Conservation (phyloP, 2,888 invertebrate species). For the Tetragnatha montana region DNA sequence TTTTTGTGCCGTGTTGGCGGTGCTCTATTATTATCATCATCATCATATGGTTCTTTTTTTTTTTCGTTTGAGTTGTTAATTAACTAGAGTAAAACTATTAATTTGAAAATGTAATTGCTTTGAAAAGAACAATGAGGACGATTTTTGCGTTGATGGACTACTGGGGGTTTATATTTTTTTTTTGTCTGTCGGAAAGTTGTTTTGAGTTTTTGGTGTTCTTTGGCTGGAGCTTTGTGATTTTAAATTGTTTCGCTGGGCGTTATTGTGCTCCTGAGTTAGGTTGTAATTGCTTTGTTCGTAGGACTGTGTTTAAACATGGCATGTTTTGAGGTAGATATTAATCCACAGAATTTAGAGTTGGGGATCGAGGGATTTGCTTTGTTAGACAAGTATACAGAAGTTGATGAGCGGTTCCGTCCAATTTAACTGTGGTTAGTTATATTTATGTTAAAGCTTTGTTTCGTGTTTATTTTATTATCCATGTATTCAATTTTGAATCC, state of each 20-base stretch:
- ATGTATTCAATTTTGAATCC: background rate
- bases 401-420: too few relatives aligned
- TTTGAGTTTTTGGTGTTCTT: background rate
- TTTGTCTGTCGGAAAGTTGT: background rate
- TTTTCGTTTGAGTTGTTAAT: background rate
- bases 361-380: too few relatives aligned
- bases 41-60: background rate
- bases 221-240: slow-evolving; percentile 11
- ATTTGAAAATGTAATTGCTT: background rate
- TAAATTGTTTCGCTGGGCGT: background rate
- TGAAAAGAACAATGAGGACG: background rate
- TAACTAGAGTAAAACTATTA: background rate
- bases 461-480: too few relatives aligned
- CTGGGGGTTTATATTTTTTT: background rate
- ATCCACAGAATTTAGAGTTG: too few relatives aligned
- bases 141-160: background rate
- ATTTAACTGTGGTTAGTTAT: too few relatives aligned
- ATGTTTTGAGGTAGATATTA: too few relatives aligned
- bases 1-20: background rate
- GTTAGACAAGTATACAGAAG: too few relatives aligned
- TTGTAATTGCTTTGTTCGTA: too few relatives aligned
- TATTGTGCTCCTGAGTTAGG: too few relatives aligned
- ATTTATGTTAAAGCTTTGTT: too few relatives aligned
- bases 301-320: too few relatives aligned
- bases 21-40: background rate